These are phyloP conservation scores for Hirudo medicinalis DNA, from an alignment of 1,140 invertebrate genomes.

Conservation along the genomic window DNA sequence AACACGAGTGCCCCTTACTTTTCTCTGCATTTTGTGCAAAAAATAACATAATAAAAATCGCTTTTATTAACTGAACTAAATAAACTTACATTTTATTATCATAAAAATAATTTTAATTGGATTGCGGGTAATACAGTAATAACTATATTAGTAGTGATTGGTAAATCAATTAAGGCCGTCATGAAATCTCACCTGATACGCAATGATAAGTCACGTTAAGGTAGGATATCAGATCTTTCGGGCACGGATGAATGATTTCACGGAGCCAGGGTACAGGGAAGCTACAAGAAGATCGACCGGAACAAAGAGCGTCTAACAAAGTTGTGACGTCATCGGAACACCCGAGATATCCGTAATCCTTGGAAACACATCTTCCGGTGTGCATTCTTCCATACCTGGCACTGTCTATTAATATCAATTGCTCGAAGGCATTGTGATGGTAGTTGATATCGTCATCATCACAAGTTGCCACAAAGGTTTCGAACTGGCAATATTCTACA, in stretches of 20 bases:
- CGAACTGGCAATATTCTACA: constrained; percentile 19
- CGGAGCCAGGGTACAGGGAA: constrained; percentile 10
- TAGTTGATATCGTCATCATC: neutral
- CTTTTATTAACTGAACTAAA: too few relatives aligned
- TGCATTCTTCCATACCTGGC: constrained; percentile 18
- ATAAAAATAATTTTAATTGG: too few relatives aligned
- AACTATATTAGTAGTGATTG: too few relatives aligned
- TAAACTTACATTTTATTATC: too few relatives aligned
- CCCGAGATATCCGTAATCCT: constrained; percentile 17
- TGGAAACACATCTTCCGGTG: constrained; percentile 16
- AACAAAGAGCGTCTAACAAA: constrained; percentile 11
- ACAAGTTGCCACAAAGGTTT: constrained; percentile 14
- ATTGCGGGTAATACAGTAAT: too few relatives aligned
- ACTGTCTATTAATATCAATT: constrained; percentile 14
- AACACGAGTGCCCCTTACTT: too few relatives aligned
- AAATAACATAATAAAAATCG: too few relatives aligned
- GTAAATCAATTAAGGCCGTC: neutral
- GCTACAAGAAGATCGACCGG: constrained; percentile 3
- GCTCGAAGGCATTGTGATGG: neutral
- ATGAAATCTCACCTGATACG: constrained; percentile 12
- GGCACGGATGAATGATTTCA: constrained; percentile 17
- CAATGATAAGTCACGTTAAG: constrained; percentile 12
- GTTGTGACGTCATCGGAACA: constrained; percentile 11
- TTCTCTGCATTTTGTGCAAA: too few relatives aligned
- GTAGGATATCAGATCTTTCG: constrained; percentile 19